Base-by-base conservation (phyloP, 64 coral and sea anemone genomes). In the Catalaphyllia jardinei region DNA sequence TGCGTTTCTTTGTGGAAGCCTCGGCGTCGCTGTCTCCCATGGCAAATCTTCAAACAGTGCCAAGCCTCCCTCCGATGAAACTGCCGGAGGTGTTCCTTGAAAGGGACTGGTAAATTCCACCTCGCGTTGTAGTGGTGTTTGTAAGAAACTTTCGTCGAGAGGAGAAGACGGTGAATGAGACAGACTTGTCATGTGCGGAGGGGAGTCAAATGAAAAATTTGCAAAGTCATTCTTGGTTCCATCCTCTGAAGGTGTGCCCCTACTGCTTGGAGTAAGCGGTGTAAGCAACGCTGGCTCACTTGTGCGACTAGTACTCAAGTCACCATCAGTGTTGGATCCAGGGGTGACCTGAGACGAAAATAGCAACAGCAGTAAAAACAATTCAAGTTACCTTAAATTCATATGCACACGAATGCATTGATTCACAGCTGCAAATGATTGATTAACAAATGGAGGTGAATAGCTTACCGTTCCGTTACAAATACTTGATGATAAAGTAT, bases 211-310 rank as follows among this genome's bases (percentile, higher is more conserved):
- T 83, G 89, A 74, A 29, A 76, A 91, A 28, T 51, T 84, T 16
- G 35, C 29, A 8, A 24, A 15, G 28, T 62, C 64, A 39, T 74
- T 74, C 79, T 73, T 85, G 10, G 15, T 25, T 18, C 78, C 42
- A 84, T 84, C 50, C 29, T 91, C 89, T 27, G 62, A 67, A 17
- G 79, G 89, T 49, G 89, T 75, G n/a, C 69, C 71, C 31, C 79
- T 65, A 12, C 79, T 91, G 49, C 71, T 91, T 91, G 79, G 46
- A 4, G 89, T 91, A 16, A 81, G 88, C 8, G 88, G 88, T 52
- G 88, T 89, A 2, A 89, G 62, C 35, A 91, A 33, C 54, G 89
- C 78, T 19, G 69, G 51, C 78, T 84, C 71, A 74, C 67, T 85
- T 28, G 54, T 62, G 3, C 79, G 72, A 62, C 52, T 75, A 61